Evolutionary conservation across 2,888 invertebrate species (phyloP).

Genomic region (Drosophila conformis): DNA sequence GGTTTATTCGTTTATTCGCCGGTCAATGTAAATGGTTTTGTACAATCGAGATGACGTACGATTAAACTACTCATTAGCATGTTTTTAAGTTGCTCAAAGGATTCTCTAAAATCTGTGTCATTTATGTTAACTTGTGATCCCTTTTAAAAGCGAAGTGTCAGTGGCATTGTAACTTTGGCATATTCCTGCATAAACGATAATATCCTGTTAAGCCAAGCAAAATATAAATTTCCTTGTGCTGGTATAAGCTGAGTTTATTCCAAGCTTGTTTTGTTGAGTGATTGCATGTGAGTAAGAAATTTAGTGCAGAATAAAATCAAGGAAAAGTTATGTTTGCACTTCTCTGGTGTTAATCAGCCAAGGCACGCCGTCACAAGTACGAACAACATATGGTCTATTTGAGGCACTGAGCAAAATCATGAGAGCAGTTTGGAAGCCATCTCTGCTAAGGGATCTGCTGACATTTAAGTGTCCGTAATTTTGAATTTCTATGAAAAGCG

Average conservation of each 20-base stretch:
- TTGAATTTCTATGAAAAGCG: neutral
- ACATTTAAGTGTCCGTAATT: neutral
- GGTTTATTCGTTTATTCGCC: neutral
- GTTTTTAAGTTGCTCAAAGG: neutral
- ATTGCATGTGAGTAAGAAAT: neutral
- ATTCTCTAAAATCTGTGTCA: neutral
- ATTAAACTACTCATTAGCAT: neutral
- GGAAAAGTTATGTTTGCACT: neutral
- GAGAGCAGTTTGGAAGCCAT: neutral
- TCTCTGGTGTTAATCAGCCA: neutral
- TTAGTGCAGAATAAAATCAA: neutral
- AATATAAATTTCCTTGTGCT: neutral
- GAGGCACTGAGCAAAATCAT: neutral
- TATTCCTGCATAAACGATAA: neutral
- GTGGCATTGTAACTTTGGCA: neutral
- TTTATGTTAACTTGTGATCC: neutral
- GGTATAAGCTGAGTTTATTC: neutral
- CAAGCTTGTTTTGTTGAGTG: neutral
- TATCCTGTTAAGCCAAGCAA: neutral
- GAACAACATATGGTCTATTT: neutral
- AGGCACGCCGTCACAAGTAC: neutral
- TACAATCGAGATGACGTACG: neutral
- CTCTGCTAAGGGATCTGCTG: neutral
- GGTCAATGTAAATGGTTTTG: neutral
- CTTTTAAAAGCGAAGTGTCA: neutral